These are phyloP conservation scores for Syngnathus acus DNA, from an alignment of 2,797 vertebrate species.

Conservation along the genomic window DNA sequence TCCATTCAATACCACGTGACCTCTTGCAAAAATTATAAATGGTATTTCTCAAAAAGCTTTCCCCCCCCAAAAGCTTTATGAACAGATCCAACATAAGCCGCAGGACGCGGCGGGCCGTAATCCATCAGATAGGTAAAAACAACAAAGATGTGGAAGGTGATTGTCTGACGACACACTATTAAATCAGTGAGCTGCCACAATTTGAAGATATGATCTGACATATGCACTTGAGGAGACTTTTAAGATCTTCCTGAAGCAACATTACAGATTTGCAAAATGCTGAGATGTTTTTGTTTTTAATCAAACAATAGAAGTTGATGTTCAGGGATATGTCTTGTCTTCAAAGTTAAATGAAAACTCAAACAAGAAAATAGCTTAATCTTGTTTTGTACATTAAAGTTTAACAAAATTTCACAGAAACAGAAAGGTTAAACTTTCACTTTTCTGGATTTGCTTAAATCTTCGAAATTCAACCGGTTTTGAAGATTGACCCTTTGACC, in stretches of 20 bases:
- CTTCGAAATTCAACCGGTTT: not conserved
- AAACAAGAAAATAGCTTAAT: no score
- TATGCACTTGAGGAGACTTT: not conserved
- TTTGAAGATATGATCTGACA: not conserved
- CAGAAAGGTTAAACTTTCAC: no score
- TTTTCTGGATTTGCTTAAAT: no score
- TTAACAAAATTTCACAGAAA: no score
- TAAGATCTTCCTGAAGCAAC: not conserved
- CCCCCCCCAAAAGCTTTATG: constrained; percentile 23
- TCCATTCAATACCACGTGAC: not conserved
- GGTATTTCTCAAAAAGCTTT: constrained; percentile 22
- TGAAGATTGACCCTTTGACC: not conserved
- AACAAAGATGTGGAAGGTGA: constrained; percentile 27
- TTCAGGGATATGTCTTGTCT: no score
- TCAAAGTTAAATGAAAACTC: no score
- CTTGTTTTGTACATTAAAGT: no score
- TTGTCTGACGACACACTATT: constrained; percentile 17
- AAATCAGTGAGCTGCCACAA: not conserved
- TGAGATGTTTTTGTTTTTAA: no score
- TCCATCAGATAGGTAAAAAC: constrained; percentile 31
- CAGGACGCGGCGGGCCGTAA: constrained; percentile 22
- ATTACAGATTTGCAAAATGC: no score
- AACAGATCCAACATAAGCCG: constrained; percentile 34
- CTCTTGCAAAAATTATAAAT: constrained; percentile 5
- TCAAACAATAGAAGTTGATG: no score